Evolutionary conservation across 2,113 vertebrate genomes (phyloP).

Genomic region (Illadopsis cleaveri): DNA sequence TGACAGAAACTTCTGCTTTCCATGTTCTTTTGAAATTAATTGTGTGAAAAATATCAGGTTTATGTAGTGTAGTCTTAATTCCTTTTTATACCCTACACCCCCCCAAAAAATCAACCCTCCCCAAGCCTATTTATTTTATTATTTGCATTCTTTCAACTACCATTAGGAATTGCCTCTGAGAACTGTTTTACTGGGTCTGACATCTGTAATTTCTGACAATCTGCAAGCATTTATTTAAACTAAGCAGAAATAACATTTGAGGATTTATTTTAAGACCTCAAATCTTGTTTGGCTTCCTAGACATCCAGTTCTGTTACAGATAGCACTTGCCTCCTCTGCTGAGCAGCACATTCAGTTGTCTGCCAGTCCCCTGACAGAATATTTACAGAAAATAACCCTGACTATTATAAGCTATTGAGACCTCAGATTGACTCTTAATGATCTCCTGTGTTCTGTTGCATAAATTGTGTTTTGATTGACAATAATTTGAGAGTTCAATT

Average conservation of each 20-base stretch:
- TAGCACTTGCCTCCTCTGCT: neutral
- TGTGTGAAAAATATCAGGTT: neutral
- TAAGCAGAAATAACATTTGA: neutral
- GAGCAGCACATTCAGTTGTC: neutral
- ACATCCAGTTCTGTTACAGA: neutral
- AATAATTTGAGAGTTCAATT: neutral
- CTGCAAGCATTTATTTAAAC: neutral
- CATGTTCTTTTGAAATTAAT: neutral
- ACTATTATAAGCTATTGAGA: neutral
- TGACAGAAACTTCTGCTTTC: neutral
- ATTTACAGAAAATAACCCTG: neutral
- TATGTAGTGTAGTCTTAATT: neutral
- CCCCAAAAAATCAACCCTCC: neutral
- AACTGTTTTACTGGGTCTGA: neutral
- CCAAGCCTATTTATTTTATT: neutral
- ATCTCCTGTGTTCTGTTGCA: neutral
- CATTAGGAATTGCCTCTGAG: neutral
- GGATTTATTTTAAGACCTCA: neutral
- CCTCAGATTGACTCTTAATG: slow-evolving; percentile 11
- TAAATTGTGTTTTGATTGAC: neutral
- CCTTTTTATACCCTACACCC: neutral
- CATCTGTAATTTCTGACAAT: neutral
- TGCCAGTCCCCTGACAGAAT: neutral
- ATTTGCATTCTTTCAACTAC: neutral
- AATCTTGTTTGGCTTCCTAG: neutral